Base-by-base conservation (phyloP, 2,888 invertebrate species). In the Hartigia nigra region DNA sequence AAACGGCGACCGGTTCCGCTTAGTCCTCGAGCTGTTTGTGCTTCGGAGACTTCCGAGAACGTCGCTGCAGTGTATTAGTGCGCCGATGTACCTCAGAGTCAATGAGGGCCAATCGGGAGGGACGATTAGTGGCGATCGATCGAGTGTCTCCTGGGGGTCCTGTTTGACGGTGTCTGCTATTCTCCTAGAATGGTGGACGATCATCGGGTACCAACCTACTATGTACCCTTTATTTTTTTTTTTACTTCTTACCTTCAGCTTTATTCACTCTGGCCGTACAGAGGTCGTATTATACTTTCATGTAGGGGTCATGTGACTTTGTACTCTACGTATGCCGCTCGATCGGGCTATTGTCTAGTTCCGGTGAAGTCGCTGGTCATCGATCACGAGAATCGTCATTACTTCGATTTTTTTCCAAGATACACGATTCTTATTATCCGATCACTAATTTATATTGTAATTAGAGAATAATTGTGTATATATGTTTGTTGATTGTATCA, bases 21-120 rank as follows among this genome's bases (percentile, higher is more conserved):
- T 79, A 79, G 79, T 74, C 74, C 77, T 70, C 77, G 36, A 79
- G 77, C 77, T 79, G 79, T 79, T 79, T 79, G 77, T 77, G 75
- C 74, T 74, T 74, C 77, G 36, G 31, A 77, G 69, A 69, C 74
- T 79, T 79, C 79, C 74, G 36, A 77, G 79, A 79, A 79, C 32
- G 23, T 9, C 74, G 55, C 55, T 55, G 55, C 55, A 23, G 23
- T 39, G 39, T 5, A 14, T 55, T 55, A 5, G 55, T 55, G 55
- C 0, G 55, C 9, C 23, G 23, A 55, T 55, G 23, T 23, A 23
- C 55, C 9, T 55, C 55, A 55, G 39, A 14, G 39, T 39, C 39
- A 39, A 39, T 39, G 14, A 4, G 39, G 55, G 55, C 55, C 23
- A 55, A 55, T 55, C 55, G 23, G 55, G 23, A 55, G 9, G 9